phyloP scores from a whole-genome alignment of 2,888 invertebrate species.

The Hypolimnas misippus region DNA sequence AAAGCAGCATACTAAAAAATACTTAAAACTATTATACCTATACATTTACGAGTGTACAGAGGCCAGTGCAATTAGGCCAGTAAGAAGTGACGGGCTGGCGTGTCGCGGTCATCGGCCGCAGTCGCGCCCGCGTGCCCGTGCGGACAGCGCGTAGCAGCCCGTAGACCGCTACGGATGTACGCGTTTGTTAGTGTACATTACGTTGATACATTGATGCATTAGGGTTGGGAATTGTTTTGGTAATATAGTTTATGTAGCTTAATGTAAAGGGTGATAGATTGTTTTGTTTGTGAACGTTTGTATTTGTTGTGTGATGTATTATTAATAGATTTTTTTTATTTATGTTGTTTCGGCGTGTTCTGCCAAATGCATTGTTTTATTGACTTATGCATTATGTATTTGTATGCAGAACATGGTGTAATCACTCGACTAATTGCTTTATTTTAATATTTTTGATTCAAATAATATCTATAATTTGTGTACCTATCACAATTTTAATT shows the following conservation, averaged over 20 bases:
- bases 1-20: neutral
- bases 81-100: constrained; percentile 19
- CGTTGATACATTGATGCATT: neutral
- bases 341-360: neutral
- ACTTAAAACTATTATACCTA: neutral
- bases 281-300: too few species aligned
- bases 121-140: constrained; percentile 44
- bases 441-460: too few species aligned
- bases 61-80: constrained; percentile 29
- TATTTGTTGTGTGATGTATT: neutral
- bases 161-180: constrained; percentile 42
- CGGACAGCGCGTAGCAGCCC: constrained; percentile 49
- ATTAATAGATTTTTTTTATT: neutral
- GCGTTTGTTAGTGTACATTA: constrained; percentile 12
- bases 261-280: too few species aligned
- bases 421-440: too few species aligned
- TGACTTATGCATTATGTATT: neutral
- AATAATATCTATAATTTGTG: too few species aligned
- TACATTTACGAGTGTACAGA: neutral
- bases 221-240: neutral
- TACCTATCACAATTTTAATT: too few species aligned
- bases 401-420: constrained; percentile 5
- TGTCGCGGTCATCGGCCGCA: constrained; percentile 47
- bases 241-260: neutral
- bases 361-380: neutral